Base-by-base conservation (phyloP, 2,888 invertebrate species). In the Cheilosia vernalis region DNA sequence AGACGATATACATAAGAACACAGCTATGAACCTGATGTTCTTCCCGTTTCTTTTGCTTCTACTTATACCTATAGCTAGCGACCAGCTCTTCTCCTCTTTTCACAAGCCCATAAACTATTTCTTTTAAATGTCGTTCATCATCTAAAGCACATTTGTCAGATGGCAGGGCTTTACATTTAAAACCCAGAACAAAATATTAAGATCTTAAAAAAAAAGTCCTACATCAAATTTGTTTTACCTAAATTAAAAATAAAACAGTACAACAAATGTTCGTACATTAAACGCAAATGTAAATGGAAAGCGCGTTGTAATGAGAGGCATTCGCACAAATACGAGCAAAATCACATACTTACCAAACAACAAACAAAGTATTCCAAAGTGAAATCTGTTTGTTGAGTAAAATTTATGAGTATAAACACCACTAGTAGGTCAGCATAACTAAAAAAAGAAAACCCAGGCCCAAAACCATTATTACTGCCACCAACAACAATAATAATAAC, bases 381-480 rank as follows among this genome's bases (percentile, higher is more conserved):
- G 21, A 37, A 64, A 56, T 37, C 37, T 33, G 49, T 49, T 53
- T 77, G 27, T 44, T 55, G 24, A 42, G 33, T n/a, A 49, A 69
- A 78, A 55, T 78, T 70, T 70, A 78, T 55, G 61, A 40, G 19
- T 30, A 63, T 30, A 63, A 69, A 55, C 77, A 55, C 55, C 61
- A 69, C 78, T 70, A 56, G 69, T 70, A 78, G 78, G 78, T 78
- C 78, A 70, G 69, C 63, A 69, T 70, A 78, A 78, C 69, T 78
- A 78, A 47, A 69, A 56, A 49, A 76, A 60, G 19, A 15, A 49
- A 58, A 42, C 19, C 37, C 42, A 49, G 24, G 19, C 63, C 58
- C 10, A 60, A 60, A 55, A 56, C 56, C 58, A 67, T 47, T 19
- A 42, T 40, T 10, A 63, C 56, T 37, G 47, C 49, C 21, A 55